Conservation (phyloP, 1,140 invertebrate species). For the Heterodera schachtii region DNA sequence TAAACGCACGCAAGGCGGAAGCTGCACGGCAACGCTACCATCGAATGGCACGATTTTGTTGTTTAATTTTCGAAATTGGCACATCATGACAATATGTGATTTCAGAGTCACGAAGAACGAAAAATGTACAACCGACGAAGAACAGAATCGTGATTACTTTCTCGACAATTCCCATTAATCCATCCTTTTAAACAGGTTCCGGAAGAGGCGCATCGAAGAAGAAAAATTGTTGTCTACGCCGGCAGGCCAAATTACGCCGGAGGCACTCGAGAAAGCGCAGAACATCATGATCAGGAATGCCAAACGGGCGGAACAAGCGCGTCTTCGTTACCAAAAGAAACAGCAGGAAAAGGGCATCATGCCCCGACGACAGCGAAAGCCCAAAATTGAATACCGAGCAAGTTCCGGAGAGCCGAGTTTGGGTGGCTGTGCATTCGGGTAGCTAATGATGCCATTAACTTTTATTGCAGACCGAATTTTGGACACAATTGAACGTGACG, state of each 20-base stretch:
- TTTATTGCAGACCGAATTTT: slow-evolving; percentile 31
- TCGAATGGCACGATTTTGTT: slow-evolving; percentile 35
- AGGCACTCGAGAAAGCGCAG: slow-evolving; percentile 50
- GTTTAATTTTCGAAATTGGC: neutral
- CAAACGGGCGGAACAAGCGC: slow-evolving; percentile 48
- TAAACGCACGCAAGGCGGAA: slow-evolving; percentile 53
- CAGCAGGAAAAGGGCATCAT: slow-evolving; percentile 37
- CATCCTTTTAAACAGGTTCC: slow-evolving; percentile 26
- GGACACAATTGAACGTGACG: slow-evolving; percentile 40
- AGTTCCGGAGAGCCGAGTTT: slow-evolving; percentile 21
- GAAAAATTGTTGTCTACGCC: slow-evolving; percentile 46
- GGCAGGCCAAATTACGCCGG: slow-evolving; percentile 48
- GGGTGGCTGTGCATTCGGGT: neutral
- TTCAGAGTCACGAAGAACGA: slow-evolving; percentile 37
- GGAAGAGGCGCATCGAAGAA: slow-evolving; percentile 48
- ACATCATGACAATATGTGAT: neutral
- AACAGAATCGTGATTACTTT: slow-evolving; percentile 44
- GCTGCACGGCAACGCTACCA: slow-evolving; percentile 46
- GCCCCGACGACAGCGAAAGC: slow-evolving; percentile 23
- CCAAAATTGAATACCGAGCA: slow-evolving; percentile 20
- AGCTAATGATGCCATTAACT: neutral
- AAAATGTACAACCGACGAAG: slow-evolving; percentile 49
- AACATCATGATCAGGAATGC: slow-evolving; percentile 49
- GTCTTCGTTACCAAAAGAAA: slow-evolving; percentile 42
- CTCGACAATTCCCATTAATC: neutral